phyloP scores from a whole-genome alignment of 2,888 invertebrate genomes.

The Thera obeliscata region DNA sequence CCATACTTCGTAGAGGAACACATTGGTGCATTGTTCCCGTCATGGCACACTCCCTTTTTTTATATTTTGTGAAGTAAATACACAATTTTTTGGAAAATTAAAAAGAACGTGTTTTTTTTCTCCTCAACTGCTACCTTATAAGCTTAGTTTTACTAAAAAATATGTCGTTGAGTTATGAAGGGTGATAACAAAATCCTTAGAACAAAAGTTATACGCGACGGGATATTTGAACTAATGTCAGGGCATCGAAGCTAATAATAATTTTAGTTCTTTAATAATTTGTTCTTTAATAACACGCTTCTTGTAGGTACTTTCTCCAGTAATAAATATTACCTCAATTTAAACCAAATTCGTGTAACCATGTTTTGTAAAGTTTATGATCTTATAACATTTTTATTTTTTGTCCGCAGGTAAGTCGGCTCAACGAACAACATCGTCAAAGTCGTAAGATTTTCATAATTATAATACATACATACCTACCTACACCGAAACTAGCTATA shows the following conservation, averaged over 20 bases:
- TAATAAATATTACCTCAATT: not conserved
- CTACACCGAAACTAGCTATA: no score
- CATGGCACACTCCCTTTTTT: no score
- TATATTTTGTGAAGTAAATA: no score
- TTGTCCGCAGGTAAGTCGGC: constrained; percentile 37
- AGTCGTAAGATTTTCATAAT: not conserved
- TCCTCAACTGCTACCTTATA: no score
- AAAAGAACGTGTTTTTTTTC: no score
- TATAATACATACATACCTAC: no score
- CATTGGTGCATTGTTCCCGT: no score
- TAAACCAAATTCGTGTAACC: not conserved
- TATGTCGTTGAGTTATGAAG: no score
- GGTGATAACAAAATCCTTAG: not conserved
- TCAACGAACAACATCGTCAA: not conserved
- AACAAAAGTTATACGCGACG: not conserved
- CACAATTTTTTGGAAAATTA: no score
- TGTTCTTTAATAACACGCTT: constrained; percentile 1
- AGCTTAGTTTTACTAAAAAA: no score
- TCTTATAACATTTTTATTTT: constrained; percentile 1
- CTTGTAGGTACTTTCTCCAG: not conserved
- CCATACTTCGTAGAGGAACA: no score
- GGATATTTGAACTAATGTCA: not conserved
- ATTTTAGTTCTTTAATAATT: not conserved
- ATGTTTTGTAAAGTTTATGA: no score
- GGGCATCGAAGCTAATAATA: not conserved